These are phyloP conservation scores for Carassius carassius DNA, from an alignment of 2,113 vertebrate species.

Conservation along the genomic window DNA sequence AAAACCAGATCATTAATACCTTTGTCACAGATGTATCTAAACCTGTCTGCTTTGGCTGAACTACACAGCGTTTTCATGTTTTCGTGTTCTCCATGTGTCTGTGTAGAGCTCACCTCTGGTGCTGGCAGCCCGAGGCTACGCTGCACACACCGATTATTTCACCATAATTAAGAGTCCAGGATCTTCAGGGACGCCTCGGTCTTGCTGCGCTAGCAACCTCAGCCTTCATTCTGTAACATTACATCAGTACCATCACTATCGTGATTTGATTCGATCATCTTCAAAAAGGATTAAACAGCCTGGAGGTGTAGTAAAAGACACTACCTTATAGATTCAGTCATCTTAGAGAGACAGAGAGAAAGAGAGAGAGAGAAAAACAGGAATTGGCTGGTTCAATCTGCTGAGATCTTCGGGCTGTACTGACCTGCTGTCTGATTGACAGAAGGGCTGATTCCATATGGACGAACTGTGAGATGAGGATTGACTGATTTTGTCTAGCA, in stretches of 20 bases:
- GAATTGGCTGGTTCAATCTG: constrained; percentile 31
- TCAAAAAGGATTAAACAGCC: not conserved
- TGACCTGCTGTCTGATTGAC: constrained; percentile 32
- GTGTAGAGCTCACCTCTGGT: constrained; percentile 47
- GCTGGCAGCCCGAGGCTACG: constrained; percentile 50
- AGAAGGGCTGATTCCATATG: constrained; percentile 22
- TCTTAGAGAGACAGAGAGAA: not conserved
- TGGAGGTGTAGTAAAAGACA: not conserved
- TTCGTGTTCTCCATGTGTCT: constrained; percentile 24
- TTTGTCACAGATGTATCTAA: constrained; percentile 21
- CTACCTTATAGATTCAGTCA: constrained; percentile 31
- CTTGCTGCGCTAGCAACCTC: constrained; percentile 16
- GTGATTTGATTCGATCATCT: constrained; percentile 23
- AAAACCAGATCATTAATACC: constrained; percentile 38
- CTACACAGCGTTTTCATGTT: too few relatives aligned
- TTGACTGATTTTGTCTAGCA: constrained; percentile 43
- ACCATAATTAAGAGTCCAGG: constrained; percentile 49
- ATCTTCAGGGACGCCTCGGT: constrained; percentile 21
- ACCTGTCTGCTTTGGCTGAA: constrained; percentile 44
- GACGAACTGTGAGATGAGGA: constrained; percentile 23
- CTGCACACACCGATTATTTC: constrained; percentile 30
- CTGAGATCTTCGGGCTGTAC: not conserved
- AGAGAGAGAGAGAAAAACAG: not conserved
- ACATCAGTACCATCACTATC: constrained; percentile 20
- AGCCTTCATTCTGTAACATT: constrained; percentile 34